Conservation (phyloP, 2,797 vertebrate species). For the Podarcis siculus region DNA sequence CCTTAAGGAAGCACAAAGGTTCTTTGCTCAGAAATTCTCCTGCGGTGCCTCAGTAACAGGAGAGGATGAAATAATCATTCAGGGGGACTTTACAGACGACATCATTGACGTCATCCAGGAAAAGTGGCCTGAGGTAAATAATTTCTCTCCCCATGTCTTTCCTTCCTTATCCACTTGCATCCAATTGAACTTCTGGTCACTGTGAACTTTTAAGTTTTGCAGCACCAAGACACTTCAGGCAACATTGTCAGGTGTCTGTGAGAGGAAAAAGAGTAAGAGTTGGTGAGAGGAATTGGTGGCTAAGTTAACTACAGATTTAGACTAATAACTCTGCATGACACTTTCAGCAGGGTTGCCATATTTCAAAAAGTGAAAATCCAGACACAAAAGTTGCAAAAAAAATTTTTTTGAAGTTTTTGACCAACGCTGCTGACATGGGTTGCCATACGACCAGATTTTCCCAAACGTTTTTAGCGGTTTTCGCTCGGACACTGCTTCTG, state of each 20-base stretch:
- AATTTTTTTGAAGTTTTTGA: too few relatives aligned
- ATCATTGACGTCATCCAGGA: slow-evolving; percentile 98
- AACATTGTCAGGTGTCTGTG: not conserved
- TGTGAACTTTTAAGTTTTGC: not conserved
- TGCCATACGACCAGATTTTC: too few relatives aligned
- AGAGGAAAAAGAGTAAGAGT: not conserved
- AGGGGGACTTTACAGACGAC: slow-evolving; percentile 99
- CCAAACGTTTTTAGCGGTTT: too few relatives aligned
- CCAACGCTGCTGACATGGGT: too few relatives aligned
- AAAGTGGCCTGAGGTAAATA: slow-evolving; percentile 95
- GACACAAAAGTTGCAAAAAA: too few relatives aligned
- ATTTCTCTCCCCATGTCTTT: not conserved
- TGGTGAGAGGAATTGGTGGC: too few relatives aligned
- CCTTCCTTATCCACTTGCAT: not conserved
- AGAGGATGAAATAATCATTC: slow-evolving; percentile 99
- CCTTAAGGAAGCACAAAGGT: slow-evolving; percentile 98
- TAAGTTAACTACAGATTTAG: not conserved
- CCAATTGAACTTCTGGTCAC: not conserved
- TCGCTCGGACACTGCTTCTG: too few relatives aligned
- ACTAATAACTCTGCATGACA: not conserved
- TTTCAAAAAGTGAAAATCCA: too few relatives aligned
- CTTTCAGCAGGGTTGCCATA: not conserved
- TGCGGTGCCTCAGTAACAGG: slow-evolving; percentile 97
- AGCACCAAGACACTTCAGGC: not conserved
- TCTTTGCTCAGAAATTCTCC: slow-evolving; percentile 99